Conservation (phyloP, 2,797 vertebrate genomes). For the Mustela erminea region DNA sequence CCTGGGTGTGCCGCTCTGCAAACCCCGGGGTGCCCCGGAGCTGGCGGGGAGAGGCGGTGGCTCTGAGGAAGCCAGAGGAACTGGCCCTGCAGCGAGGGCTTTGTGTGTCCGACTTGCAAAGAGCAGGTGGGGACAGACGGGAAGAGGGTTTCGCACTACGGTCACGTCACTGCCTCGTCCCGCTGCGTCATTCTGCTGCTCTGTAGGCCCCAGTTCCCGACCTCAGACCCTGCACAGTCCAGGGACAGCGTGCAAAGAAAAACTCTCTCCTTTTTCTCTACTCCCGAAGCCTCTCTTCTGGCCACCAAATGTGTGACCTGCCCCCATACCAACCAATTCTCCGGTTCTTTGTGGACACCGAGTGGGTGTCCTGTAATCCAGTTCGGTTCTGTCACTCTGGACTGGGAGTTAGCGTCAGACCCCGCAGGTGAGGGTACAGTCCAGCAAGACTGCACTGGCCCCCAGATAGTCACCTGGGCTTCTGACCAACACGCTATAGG, state of each 20-base stretch:
- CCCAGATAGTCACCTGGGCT: background rate
- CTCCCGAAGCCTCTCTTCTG: background rate
- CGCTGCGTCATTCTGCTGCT: background rate
- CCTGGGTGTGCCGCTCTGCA: background rate
- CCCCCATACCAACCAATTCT: background rate
- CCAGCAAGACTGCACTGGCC: rapidly evolving
- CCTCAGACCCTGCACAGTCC: background rate
- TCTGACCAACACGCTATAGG: background rate
- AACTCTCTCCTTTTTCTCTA: background rate
- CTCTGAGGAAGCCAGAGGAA: background rate
- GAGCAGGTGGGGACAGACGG: background rate
- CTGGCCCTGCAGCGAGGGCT: background rate
- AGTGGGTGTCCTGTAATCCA: background rate
- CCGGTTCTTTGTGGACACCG: background rate
- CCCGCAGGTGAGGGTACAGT: background rate
- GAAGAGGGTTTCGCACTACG: background rate
- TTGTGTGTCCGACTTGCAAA: background rate
- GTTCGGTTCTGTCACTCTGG: background rate
- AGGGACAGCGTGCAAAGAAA: background rate
- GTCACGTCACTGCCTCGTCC: background rate
- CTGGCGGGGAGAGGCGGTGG: background rate
- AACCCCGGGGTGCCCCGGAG: background rate
- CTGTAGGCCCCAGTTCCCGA: too few species aligned
- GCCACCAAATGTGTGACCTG: background rate
- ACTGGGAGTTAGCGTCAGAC: background rate